phyloP scores from a whole-genome alignment of 2,113 vertebrate species.

The rabbit (Oryctolagus cuniculus) region mOryCun1.1 NC_091434.1:48425501-48426000 shows the following conservation, averaged over 20 bases:
- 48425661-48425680: neutral
- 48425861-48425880: neutral
- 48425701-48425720: neutral
- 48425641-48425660: neutral
- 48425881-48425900: neutral
- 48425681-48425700: neutral
- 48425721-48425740: neutral
- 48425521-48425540: neutral
- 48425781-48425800: neutral
- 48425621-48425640: neutral
- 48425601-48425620: neutral
- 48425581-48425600: neutral
- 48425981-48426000: neutral
- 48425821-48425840: neutral
- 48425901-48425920: conserved; percentile 6
- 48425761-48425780: neutral
- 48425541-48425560: neutral
- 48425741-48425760: neutral
- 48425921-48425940: neutral
- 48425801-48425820: neutral
- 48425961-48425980: neutral
- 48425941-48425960: neutral
- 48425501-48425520: neutral
- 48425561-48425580: neutral
- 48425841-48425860: neutral